Percentiles rank a stretch among this genome's conserved stretches.
Evolutionary conservation across 2,888 invertebrate species (phyloP).

Genomic region (Leucoptera coffeella): DNA sequence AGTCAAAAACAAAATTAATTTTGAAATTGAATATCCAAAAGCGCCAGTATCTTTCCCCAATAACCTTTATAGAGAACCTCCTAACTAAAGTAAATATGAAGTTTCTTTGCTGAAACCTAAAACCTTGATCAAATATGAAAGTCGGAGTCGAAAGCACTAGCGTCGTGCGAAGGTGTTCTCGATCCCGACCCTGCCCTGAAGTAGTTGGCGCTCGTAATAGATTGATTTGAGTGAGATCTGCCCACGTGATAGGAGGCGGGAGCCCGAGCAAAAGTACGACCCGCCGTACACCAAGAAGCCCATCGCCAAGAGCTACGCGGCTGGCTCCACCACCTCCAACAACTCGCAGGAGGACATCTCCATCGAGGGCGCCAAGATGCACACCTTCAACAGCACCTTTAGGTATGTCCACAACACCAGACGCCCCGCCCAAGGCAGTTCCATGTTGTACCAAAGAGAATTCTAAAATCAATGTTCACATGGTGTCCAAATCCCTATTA

Average conservation of each 20-base stretch:
- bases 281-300: slow-evolving; percentile 83
- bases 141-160: slow-evolving; percentile 2
- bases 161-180: slow-evolving; percentile 16
- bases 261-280: slow-evolving; percentile 86
- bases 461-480: too few relatives aligned
- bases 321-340: slow-evolving; percentile 59
- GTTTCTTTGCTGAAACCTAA: too few relatives aligned
- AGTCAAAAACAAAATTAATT: slow-evolving; percentile 20
- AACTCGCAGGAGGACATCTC: slow-evolving; percentile 76
- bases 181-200: slow-evolving; percentile 14
- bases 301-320: slow-evolving; percentile 65
- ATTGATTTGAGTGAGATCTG: slow-evolving; percentile 54
- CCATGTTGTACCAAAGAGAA: too few relatives aligned
- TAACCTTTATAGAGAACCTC: too few relatives aligned
- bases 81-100: too few relatives aligned
- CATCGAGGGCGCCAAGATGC: slow-evolving; percentile 76
- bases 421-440: too few relatives aligned
- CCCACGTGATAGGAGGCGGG: too few relatives aligned
- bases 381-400: slow-evolving; percentile 72
- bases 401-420: slow-evolving; percentile 60
- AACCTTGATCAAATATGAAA: too few relatives aligned
- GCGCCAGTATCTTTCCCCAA: slow-evolving; percentile 43
- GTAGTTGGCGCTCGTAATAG: slow-evolving; percentile 35
- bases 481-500: too few relatives aligned
- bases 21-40: slow-evolving; percentile 40